These are phyloP conservation scores for Varroa destructor DNA, from an alignment of 1,140 invertebrate genomes.

Conservation along the genomic window DNA sequence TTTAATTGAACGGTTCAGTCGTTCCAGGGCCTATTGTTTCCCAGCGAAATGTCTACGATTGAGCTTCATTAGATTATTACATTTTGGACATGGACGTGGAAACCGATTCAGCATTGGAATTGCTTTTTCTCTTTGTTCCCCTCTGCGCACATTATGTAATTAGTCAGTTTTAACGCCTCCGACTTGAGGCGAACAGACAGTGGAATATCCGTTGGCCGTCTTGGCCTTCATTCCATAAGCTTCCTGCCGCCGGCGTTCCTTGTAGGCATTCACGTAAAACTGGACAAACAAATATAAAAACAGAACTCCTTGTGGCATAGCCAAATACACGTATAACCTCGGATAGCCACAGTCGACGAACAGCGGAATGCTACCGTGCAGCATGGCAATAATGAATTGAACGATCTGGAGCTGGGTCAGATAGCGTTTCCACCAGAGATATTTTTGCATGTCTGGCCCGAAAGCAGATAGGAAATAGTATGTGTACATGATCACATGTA, in stretches of 20 bases:
- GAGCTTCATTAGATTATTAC: no score
- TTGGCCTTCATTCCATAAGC: background rate
- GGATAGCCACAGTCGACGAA: constrained; percentile 30
- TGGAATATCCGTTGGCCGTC: constrained; percentile 1
- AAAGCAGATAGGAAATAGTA: constrained; percentile 48
- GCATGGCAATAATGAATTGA: constrained; percentile 32
- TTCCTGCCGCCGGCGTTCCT: constrained; percentile 1
- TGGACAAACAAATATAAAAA: constrained; percentile 31
- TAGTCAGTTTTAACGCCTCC: constrained; percentile 15
- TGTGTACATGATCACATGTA: constrained; percentile 50
- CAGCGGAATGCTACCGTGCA: constrained; percentile 28
- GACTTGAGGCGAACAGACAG: constrained; percentile 12
- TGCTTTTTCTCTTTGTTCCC: no score
- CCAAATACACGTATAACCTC: constrained; percentile 27
- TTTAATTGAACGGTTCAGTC: no score
- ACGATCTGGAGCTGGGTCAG: constrained; percentile 47
- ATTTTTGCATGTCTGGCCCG: constrained; percentile 45
- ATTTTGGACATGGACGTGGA: no score
- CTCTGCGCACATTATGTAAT: background rate
- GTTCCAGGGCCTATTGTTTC: no score
- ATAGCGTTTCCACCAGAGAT: constrained; percentile 51
- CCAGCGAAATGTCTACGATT: no score
- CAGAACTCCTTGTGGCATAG: constrained; percentile 29
- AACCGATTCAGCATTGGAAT: no score
- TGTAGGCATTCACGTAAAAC: constrained; percentile 28